A percentile compares a stretch with the other conserved stretches of the same genome.
Conservation (phyloP, 2,797 vertebrate genomes). For the Taenioides sp. region DNA sequence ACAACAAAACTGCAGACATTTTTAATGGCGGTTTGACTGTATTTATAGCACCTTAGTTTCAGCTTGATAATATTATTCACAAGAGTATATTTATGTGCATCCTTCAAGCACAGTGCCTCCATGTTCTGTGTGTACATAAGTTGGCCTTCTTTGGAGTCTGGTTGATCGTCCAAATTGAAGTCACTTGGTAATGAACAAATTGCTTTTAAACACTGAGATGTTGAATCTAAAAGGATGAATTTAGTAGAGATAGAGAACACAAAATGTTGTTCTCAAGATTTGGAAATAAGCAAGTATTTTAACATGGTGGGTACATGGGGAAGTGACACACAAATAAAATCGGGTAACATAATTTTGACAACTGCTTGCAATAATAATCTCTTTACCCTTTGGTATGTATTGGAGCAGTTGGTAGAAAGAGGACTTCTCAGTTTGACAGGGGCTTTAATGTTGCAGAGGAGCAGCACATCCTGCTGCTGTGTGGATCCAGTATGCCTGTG, state of each 20-base stretch:
- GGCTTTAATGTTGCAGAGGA: conserved; percentile 30
- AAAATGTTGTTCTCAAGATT: not conserved
- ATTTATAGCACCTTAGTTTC: not conserved
- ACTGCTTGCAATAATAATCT: not conserved
- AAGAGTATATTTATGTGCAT: not conserved
- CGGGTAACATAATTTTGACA: not conserved
- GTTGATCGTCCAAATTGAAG: not conserved
- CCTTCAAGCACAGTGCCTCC: not conserved
- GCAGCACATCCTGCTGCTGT: conserved; percentile 42
- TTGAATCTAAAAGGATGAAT: not conserved
- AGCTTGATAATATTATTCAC: not conserved
- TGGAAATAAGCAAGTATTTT: not conserved
- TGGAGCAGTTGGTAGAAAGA: not conserved
- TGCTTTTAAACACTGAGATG: not conserved
- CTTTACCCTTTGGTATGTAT: not conserved
- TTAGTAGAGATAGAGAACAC: not conserved
- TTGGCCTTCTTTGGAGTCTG: not conserved
- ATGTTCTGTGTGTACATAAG: not conserved
- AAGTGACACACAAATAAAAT: not conserved
- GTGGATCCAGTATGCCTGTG: conserved; percentile 38
- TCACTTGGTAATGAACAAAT: not conserved
- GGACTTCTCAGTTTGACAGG: conserved; percentile 7
- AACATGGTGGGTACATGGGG: not conserved
- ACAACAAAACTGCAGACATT: not conserved
- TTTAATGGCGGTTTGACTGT: not conserved